phyloP scores from a whole-genome alignment of 2,797 vertebrate genomes.

The Adrianichthys oophorus region DNA sequence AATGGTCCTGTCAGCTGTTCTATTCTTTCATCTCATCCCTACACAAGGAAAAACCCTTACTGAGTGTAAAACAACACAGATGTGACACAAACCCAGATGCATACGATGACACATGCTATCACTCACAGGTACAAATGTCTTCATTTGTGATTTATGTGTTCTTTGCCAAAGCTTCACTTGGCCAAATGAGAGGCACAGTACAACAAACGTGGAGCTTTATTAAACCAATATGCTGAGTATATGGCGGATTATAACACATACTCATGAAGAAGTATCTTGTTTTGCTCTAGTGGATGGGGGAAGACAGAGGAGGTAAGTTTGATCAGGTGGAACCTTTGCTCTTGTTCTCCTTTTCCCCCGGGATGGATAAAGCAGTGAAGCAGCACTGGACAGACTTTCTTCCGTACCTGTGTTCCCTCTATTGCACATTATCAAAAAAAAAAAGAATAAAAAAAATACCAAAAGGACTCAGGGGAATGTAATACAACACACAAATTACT shows the following conservation, averaged over 20 bases:
- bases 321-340: conserved; percentile 69
- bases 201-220: too few species aligned
- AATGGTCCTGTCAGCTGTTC: conserved; percentile 68
- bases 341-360: conserved; percentile 65
- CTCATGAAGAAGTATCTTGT: conserved; percentile 29
- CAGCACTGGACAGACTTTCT: conserved; percentile 54
- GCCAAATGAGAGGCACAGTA: too few species aligned
- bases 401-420: conserved; percentile 33
- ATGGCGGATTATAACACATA: conserved; percentile 14
- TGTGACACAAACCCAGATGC: conserved; percentile 5
- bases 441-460: too few species aligned
- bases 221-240: conserved; percentile 1
- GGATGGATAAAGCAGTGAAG: conserved; percentile 58
- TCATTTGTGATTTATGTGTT: too few species aligned
- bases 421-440: conserved; percentile 8
- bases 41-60: conserved; percentile 56
- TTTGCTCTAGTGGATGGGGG: conserved; percentile 50
- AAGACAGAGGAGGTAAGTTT: conserved; percentile 55
- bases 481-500: too few species aligned
- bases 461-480: too few species aligned
- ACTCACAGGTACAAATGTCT: too few species aligned
- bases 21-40: conserved; percentile 61
- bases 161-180: too few species aligned
- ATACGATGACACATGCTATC: neutral
- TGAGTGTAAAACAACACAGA: conserved; percentile 45